These are phyloP conservation scores for Bovichtus diacanthus DNA, from an alignment of 2,797 vertebrate genomes.

Conservation along the genomic window DNA sequence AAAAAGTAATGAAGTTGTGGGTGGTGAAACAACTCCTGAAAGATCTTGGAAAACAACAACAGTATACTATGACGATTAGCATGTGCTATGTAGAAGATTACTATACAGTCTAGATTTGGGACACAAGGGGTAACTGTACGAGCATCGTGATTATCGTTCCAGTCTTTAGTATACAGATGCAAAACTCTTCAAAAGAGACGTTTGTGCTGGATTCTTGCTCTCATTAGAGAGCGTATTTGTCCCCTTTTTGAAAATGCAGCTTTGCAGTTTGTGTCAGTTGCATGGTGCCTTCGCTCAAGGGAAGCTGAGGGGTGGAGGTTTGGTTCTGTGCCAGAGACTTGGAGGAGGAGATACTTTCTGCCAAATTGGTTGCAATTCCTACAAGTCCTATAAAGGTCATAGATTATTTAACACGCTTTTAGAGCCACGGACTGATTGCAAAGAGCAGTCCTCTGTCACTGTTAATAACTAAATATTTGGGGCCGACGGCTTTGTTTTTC, in stretches of 20 bases:
- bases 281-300: conserved; percentile 22
- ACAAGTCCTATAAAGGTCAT: conserved; percentile 73
- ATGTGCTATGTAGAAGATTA: background rate
- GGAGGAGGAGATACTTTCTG: conserved; percentile 60
- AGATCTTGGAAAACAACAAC: too few relatives aligned
- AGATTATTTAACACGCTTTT: conserved; percentile 69
- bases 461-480: conserved; percentile 44
- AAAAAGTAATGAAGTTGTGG: too few relatives aligned
- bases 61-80: background rate
- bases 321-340: conserved; percentile 59
- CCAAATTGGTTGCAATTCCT: conserved; percentile 72
- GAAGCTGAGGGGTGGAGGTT: conserved; percentile 12
- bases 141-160: too few relatives aligned
- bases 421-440: conserved; percentile 51
- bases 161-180: too few relatives aligned
- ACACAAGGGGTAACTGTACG: background rate
- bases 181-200: conserved; percentile 13
- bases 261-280: conserved; percentile 39
- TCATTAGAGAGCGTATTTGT: conserved; percentile 16
- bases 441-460: conserved; percentile 32
- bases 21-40: too few relatives aligned
- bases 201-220: conserved; percentile 1
- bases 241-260: conserved; percentile 25
- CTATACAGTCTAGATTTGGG: background rate
- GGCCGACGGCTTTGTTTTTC: conserved; percentile 20